Percentiles rank a stretch among this genome's conserved stretches.
Conservation (phyloP, 1,140 invertebrate species). For the Zophobas atratus region DNA sequence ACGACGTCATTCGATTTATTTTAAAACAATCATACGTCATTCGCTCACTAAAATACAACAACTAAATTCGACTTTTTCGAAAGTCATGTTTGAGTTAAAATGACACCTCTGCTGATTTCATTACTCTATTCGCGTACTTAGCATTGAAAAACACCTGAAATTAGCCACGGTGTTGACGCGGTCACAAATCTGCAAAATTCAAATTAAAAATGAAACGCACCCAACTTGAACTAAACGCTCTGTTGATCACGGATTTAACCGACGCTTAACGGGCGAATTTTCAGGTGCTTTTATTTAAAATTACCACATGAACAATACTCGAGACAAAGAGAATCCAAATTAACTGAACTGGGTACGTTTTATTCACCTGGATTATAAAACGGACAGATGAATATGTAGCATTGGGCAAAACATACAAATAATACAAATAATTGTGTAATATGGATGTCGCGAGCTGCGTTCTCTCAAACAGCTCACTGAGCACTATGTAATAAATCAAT, state of each 20-base stretch:
- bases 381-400: too few species aligned
- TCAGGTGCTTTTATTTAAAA: constrained; percentile 3
- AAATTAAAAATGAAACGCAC: constrained; percentile 24
- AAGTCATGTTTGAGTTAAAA: not conserved
- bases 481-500: too few species aligned
- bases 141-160: not conserved
- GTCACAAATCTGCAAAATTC: constrained; percentile 27
- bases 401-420: too few species aligned
- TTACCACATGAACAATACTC: not conserved
- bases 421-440: too few species aligned
- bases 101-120: not conserved
- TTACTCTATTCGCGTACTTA: not conserved
- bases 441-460: too few species aligned
- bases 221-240: constrained; percentile 21
- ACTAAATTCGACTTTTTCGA: not conserved
- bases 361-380: too few species aligned
- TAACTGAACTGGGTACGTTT: too few species aligned
- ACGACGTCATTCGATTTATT: not conserved
- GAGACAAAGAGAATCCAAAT: too few species aligned
- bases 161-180: not conserved
- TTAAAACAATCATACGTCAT: not conserved
- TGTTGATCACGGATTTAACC: not conserved
- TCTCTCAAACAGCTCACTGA: too few species aligned
- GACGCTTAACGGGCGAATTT: not conserved
- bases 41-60: not conserved